A percentile compares a stretch with the other conserved stretches of the same genome.
These are phyloP conservation scores for Caradrina kadenii DNA, from an alignment of 2,888 invertebrate species.

Conservation along the genomic window DNA sequence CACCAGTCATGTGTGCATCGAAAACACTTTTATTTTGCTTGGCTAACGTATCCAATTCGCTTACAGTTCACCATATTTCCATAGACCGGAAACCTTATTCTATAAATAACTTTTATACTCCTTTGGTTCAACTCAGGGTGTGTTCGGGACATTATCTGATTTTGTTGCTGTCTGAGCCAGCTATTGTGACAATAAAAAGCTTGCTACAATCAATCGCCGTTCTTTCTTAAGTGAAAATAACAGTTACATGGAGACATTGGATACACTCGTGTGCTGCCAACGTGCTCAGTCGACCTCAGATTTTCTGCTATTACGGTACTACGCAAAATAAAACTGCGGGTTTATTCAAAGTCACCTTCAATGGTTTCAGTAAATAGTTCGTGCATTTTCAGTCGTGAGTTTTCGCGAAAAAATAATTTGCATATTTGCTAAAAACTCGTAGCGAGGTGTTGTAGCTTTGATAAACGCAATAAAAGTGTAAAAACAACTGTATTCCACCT, in stretches of 20 bases:
- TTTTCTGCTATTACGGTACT: constrained; percentile 14
- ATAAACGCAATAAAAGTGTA: constrained; percentile 41
- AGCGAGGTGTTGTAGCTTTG: constrained; percentile 25
- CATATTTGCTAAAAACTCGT: constrained; percentile 19
- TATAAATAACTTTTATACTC: constrained; percentile 59
- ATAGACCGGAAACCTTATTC: constrained; percentile 58
- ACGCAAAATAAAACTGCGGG: constrained; percentile 1
- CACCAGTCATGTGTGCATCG: constrained; percentile 27
- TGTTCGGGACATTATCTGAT: constrained; percentile 39
- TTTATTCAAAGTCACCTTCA: constrained; percentile 48
- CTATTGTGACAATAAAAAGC: constrained; percentile 32
- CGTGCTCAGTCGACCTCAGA: constrained; percentile 6
- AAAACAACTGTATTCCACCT: constrained; percentile 29
- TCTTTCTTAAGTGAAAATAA: constrained; percentile 30
- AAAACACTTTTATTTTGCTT: constrained; percentile 46
- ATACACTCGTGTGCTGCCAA: constrained; percentile 39
- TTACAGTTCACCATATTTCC: constrained; percentile 49
- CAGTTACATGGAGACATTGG: constrained; percentile 26
- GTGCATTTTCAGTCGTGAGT: constrained; percentile 16
- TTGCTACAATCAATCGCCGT: constrained; percentile 37
- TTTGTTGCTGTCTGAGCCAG: constrained; percentile 31
- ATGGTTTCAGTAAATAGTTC: constrained; percentile 17
- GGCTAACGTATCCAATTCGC: constrained; percentile 35
- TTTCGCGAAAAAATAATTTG: constrained; percentile 27
- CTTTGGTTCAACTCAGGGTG: constrained; percentile 43